Base-by-base conservation (phyloP, 2,797 vertebrate species). In the Ciconia nigra region DNA sequence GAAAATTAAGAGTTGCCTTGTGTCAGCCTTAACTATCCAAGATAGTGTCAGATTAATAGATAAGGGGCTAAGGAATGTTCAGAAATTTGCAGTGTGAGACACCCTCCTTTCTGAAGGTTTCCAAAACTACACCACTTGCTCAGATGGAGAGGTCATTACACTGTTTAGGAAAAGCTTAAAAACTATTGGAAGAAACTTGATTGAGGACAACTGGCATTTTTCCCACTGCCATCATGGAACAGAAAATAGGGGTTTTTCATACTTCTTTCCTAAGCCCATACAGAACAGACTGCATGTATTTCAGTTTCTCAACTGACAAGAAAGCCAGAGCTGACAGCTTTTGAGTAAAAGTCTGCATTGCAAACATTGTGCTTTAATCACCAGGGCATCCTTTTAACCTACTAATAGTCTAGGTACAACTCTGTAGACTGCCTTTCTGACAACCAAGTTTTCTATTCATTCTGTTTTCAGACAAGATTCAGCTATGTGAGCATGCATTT, bases 231-330 rank as follows among this genome's bases (percentile, higher is more conserved):
- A 74, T 72, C 71, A 90, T 2, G 2, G 90, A 93, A 76, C 28
- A 94, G 73, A 95, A 93, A 88, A 83, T 21, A 59, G 47, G 5
- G 7, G 8, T n/a, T 81, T 78, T 95, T 87, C 77, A 73, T 73
- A 79, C 44, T 92, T 94, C 91, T 91, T 90, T 73, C 61, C 71
- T 46, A 84, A 96, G 49, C 66, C 52, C 54, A 57, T 83, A 77
- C 31, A 87, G 93, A 97, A 96, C 91, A 95, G 93, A 96, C 93
- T 58, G 78, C 74, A 80, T 7, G 10, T 82, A 95, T 87, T 96
- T 95, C 78, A 92, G 74, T 49, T 96, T 67, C 95, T 87, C 83
- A 89, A 7, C 47, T 79, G 71, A 95, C 4, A 2, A 91, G 70
- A 79, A 87, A 94, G 63, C 46, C 90, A 89, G 79, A 93, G 77